Base-by-base conservation (phyloP, 1,140 invertebrate genomes). In the Temnothorax curvispinosus region DNA sequence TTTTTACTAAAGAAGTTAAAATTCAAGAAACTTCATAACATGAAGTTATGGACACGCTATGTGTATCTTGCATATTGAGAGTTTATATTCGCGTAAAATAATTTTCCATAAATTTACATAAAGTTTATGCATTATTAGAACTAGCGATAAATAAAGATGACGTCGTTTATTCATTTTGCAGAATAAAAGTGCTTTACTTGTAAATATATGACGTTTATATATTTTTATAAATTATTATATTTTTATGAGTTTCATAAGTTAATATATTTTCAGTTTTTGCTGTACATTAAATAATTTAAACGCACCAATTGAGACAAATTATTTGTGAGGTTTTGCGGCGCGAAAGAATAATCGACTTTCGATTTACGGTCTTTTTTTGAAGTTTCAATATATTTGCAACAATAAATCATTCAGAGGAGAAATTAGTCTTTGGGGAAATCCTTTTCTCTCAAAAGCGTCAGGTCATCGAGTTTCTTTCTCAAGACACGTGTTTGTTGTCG, bases 381-480 rank as follows among this genome's bases (percentile, higher is more conserved):
- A 67, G 3, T 71, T 71, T 81, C 47, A 67, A 67, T 32, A 41
- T 13, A 15, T 58, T 81, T 74, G n/a, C 13, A 18, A 47, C 15
- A 38, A 82, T 58, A 82, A 82, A 82, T 32, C 18, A 72, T 72
- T 82, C 78, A 58, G 15, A 18, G 15, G 15, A 50, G 18, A 38
- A 65, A 13, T 32, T 4, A 62, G 64, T 50, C 64, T 81, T 81
- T 27, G 52, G 52, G 52, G 65, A 82, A 81, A 71, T 54, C 21
- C 18, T 35, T 35, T 21, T 44, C 47, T 64, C n/a, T 67, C 44
- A n/a, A 38, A 65, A 52, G 38, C 5, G 7, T 44, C 11, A 2
- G 2, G 47, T n/a, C 9, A 65, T 67, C n/a, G 9, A 56, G 9
- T 15, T 69, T 44, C 50, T 18, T 35, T 54, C 32, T 35, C 32